These are phyloP conservation scores for Phyllotreta striolata DNA, from an alignment of 2,888 invertebrate genomes.

Conservation along the genomic window DNA sequence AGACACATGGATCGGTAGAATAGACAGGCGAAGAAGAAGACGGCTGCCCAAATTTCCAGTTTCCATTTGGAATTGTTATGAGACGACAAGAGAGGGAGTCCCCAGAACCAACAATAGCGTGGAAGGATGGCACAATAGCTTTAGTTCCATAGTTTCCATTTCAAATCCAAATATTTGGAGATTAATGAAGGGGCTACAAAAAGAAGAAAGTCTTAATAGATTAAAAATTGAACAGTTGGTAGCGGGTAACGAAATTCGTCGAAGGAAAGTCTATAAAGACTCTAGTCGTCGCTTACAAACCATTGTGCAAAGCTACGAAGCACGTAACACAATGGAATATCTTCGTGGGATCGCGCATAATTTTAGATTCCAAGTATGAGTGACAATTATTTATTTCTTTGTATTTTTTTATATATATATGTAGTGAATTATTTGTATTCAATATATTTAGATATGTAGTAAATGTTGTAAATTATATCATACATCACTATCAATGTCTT, in stretches of 20 bases:
- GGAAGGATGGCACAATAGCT: slow-evolving; percentile 3
- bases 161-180: neutral
- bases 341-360: too few relatives aligned
- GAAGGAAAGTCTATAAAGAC: neutral
- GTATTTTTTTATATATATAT: too few relatives aligned
- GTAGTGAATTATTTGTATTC: too few relatives aligned
- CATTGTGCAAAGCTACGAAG: too few relatives aligned
- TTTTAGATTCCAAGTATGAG: too few relatives aligned
- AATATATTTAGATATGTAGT: too few relatives aligned
- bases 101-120: neutral
- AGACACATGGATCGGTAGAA: neutral
- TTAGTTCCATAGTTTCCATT: neutral
- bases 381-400: too few relatives aligned
- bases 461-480: too few relatives aligned
- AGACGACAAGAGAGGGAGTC: neutral
- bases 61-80: neutral
- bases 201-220: neutral
- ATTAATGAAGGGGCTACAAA: neutral
- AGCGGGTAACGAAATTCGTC: neutral
- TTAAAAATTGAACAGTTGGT: neutral
- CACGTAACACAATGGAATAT: too few relatives aligned
- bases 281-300: too few relatives aligned
- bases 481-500: too few relatives aligned
- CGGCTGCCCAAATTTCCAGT: neutral
- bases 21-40: neutral